Conservation (phyloP, 2,797 vertebrate genomes). For the Enteromius trimaculatus region DNA sequence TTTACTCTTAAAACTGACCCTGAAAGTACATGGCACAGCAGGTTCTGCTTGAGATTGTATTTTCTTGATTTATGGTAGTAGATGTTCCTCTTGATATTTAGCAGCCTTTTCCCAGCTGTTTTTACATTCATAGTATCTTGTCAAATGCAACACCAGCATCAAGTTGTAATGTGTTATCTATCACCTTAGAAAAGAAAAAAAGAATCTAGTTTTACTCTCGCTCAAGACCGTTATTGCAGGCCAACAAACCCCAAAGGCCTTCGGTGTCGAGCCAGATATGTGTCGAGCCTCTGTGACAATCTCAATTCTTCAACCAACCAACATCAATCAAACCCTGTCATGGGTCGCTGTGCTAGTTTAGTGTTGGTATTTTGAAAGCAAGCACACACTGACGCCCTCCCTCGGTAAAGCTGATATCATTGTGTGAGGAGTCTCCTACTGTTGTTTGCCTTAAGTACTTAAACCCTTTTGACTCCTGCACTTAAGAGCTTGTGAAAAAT, state of each 20-base stretch:
- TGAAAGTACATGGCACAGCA: conserved; percentile 20
- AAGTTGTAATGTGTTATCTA: conserved; percentile 8
- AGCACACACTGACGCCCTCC: neutral
- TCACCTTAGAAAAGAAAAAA: neutral
- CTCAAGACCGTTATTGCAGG: neutral
- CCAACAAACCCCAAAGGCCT: conserved; percentile 20
- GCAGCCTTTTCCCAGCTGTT: neutral
- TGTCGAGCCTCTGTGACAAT: conserved; percentile 50
- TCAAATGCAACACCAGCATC: neutral
- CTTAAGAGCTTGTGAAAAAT: conserved; percentile 18
- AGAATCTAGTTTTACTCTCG: neutral
- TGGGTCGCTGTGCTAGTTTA: conserved; percentile 11
- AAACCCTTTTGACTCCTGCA: neutral
- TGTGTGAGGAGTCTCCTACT: conserved; percentile 5
- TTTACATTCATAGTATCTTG: neutral
- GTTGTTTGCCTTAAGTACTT: conserved; percentile 32
- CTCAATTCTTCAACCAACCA: conserved; percentile 36
- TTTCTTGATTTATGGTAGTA: conserved; percentile 9
- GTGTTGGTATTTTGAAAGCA: conserved; percentile 33
- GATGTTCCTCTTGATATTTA: neutral
- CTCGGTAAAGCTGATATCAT: conserved; percentile 27
- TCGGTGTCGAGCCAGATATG: neutral
- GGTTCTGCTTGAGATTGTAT: conserved; percentile 14
- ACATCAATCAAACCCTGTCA: conserved; percentile 46
- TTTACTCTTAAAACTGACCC: conserved; percentile 26